phyloP scores from a whole-genome alignment of 2,113 vertebrate species.

The Ovis aries region ARS-UI_Ramb_v3.0 NC_056069.1:41121501-41122000 shows the following conservation, averaged over 20 bases:
- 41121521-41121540: too few relatives aligned
- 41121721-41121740: not conserved
- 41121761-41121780: not conserved
- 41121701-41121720: not conserved
- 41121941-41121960: not conserved
- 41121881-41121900: not conserved
- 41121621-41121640: not conserved
- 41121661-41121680: not conserved
- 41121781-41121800: not conserved
- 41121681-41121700: not conserved
- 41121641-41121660: not conserved
- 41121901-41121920: not conserved
- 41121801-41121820: not conserved
- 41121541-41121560: not conserved
- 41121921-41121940: not conserved
- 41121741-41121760: not conserved
- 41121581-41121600: not conserved
- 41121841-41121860: not conserved
- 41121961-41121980: not conserved
- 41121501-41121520: not conserved
- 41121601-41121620: not conserved
- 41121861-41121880: not conserved
- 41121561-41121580: not conserved
- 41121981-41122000: not conserved
- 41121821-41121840: not conserved